A percentile compares a stretch with the other conserved stretches of the same genome.
These are phyloP conservation scores for Sinocyclocheilus anshuiensis DNA, from an alignment of 2,113 vertebrate genomes.

Conservation along the genomic window DNA sequence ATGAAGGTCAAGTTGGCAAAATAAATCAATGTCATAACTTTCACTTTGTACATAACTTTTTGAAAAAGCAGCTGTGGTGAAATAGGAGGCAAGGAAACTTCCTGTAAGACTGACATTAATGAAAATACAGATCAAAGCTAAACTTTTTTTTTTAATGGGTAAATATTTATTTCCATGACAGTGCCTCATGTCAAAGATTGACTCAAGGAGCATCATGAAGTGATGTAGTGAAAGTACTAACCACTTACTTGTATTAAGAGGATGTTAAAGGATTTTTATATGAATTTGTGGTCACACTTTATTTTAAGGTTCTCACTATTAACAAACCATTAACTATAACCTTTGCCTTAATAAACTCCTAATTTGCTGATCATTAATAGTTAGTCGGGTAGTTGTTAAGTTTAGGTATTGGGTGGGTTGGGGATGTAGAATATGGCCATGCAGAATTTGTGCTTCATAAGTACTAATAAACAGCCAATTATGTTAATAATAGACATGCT, in stretches of 20 bases:
- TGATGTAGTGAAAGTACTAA: not conserved
- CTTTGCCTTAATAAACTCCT: too few relatives aligned
- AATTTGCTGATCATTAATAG: too few relatives aligned
- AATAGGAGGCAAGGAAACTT: not conserved
- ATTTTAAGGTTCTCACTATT: too few relatives aligned
- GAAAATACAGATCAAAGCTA: not conserved
- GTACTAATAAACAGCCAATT: too few relatives aligned
- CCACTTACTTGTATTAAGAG: not conserved
- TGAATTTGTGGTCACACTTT: not conserved
- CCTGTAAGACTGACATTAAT: conserved; percentile 3
- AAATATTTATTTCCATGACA: conserved; percentile 20
- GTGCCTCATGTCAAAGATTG: not conserved
- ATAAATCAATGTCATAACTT: conserved; percentile 13
- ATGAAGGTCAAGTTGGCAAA: conserved; percentile 24
- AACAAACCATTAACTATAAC: too few relatives aligned
- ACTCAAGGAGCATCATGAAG: not conserved
- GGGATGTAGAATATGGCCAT: too few relatives aligned
- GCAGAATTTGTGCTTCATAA: too few relatives aligned
- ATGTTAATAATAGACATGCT: too few relatives aligned
- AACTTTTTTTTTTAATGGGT: not conserved
- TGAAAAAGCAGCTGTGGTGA: conserved; percentile 5
- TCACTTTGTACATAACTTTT: conserved; percentile 24
- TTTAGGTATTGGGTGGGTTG: too few relatives aligned
- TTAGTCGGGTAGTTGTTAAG: too few relatives aligned
- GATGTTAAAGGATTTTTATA: not conserved